Percentiles rank a stretch among this genome's conserved stretches.
These are phyloP conservation scores for Lonchura striata DNA, from an alignment of 2,113 vertebrate species.

Conservation along the genomic window DNA sequence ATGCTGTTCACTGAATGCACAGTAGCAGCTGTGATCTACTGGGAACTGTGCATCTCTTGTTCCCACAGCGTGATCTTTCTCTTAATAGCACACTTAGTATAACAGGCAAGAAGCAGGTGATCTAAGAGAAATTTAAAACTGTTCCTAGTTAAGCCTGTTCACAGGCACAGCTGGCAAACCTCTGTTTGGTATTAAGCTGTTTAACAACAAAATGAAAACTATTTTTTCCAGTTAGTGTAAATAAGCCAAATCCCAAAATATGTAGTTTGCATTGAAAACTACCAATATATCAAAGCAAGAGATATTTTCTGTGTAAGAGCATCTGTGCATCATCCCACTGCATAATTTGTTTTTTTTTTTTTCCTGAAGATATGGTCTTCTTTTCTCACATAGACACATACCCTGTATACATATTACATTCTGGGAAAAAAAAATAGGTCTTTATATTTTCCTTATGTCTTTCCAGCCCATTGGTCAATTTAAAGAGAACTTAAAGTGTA, in stretches of 20 bases:
- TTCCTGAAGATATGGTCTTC: not conserved
- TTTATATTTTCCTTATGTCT: not conserved
- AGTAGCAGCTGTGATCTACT: not conserved
- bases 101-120: not conserved
- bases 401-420: not conserved
- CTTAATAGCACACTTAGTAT: not conserved
- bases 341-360: not conserved
- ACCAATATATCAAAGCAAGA: not conserved
- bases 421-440: not conserved
- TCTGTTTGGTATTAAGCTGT: not conserved
- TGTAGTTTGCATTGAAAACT: not conserved
- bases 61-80: not conserved
- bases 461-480: not conserved
- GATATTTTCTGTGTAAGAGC: not conserved
- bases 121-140: not conserved
- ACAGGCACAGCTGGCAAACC: not conserved
- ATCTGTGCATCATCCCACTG: not conserved
- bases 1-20: not conserved
- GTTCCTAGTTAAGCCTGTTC: not conserved
- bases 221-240: not conserved
- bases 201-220: not conserved
- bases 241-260: not conserved
- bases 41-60: not conserved
- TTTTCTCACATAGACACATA: not conserved
- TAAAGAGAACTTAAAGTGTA: not conserved